Conservation (phyloP, 2,888 invertebrate species). For the Neria commutata region DNA sequence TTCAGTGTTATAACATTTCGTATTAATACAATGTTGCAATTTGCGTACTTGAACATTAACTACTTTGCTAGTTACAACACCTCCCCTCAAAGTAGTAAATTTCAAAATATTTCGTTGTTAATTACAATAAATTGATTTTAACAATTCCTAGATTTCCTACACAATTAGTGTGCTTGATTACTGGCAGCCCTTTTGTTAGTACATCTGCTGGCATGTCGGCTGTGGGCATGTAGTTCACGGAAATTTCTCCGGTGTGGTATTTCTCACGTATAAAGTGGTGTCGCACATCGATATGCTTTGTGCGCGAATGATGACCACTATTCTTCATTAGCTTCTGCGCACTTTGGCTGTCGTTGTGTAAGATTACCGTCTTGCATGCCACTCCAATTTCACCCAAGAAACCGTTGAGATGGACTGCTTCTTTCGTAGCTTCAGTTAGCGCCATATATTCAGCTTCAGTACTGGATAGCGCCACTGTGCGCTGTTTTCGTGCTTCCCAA, state of each 20-base stretch:
- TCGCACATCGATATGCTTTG: slow-evolving; percentile 32
- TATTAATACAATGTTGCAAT: too few relatives aligned
- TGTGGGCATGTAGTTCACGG: slow-evolving; percentile 26
- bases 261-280: slow-evolving; percentile 27
- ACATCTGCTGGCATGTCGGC: slow-evolving; percentile 30
- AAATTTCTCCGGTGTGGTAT: slow-evolving; percentile 13
- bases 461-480: slow-evolving; percentile 29
- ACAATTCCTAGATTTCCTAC: slow-evolving; percentile 13
- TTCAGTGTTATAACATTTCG: too few relatives aligned
- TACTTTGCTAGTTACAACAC: too few relatives aligned
- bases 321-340: too few relatives aligned
- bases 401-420: slow-evolving; percentile 22
- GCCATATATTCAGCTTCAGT: slow-evolving; percentile 34
- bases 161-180: slow-evolving; percentile 19
- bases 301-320: slow-evolving; percentile 24
- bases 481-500: slow-evolving; percentile 34
- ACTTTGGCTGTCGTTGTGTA: too few relatives aligned
- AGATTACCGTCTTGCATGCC: slow-evolving; percentile 7
- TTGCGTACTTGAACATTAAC: too few relatives aligned
- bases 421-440: slow-evolving; percentile 27
- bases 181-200: slow-evolving; percentile 27
- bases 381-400: slow-evolving; percentile 24
- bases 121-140: too few relatives aligned
- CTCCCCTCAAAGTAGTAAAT: too few relatives aligned
- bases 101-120: too few relatives aligned